phyloP scores from a whole-genome alignment of 2,797 vertebrate genomes.

The Bovichtus variegatus region DNA sequence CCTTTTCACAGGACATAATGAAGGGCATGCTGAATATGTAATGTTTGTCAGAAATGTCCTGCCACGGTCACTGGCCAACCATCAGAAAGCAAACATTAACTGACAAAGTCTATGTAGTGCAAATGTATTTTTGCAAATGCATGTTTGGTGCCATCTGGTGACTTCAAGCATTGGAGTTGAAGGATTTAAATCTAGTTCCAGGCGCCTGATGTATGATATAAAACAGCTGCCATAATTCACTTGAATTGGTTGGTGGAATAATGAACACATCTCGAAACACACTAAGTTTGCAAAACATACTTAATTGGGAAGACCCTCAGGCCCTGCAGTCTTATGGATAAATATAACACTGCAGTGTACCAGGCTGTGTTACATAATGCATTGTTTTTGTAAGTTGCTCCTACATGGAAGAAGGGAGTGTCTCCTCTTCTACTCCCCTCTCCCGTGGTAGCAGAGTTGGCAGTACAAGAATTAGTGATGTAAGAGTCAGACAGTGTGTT shows the following conservation, averaged over 20 bases:
- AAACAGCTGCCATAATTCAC: conserved; percentile 63
- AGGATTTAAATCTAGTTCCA: conserved; percentile 62
- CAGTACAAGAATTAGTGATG: conserved; percentile 8
- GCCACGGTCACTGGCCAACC: conserved; percentile 48
- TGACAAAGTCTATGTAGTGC: conserved; percentile 65
- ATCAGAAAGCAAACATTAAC: conserved; percentile 66
- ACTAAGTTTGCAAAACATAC: conserved; percentile 46
- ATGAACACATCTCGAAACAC: conserved; percentile 50
- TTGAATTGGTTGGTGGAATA: conserved; percentile 32
- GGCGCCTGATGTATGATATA: conserved; percentile 45
- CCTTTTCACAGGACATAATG: conserved; percentile 19
- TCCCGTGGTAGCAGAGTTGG: conserved; percentile 25
- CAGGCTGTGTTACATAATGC: conserved; percentile 34
- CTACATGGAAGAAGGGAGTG: conserved; percentile 33
- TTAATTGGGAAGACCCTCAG: conserved; percentile 42
- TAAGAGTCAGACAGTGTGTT: conserved; percentile 42
- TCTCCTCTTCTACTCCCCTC: not conserved
- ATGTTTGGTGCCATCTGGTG: conserved; percentile 83
- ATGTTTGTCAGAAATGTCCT: conserved; percentile 39
- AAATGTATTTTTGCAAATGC: conserved; percentile 72
- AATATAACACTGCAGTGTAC: conserved; percentile 28
- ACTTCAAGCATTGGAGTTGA: conserved; percentile 66
- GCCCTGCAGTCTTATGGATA: conserved; percentile 34
- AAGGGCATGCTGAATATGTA: conserved; percentile 35
- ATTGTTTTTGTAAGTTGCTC: conserved; percentile 33